These are phyloP conservation scores for Sitta carolinensis DNA, from an alignment of 2,797 vertebrate species.

Conservation along the genomic window DNA sequence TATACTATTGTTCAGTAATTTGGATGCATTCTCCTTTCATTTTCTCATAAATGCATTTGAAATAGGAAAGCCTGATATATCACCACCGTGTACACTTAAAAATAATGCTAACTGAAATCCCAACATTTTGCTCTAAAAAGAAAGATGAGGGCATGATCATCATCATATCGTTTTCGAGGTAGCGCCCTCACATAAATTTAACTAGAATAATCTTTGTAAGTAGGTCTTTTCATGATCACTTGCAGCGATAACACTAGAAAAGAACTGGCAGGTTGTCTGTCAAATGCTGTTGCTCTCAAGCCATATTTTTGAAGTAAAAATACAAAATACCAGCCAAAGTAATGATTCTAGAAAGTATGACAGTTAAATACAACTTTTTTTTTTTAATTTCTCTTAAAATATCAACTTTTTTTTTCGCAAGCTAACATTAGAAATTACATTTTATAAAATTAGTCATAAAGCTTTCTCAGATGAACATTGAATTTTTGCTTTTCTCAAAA, in stretches of 20 bases:
- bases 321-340: neutral
- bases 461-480: neutral
- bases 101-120: neutral
- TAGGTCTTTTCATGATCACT: neutral
- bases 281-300: neutral
- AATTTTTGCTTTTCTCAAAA: neutral
- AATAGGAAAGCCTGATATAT: neutral
- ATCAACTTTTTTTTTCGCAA: neutral
- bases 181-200: neutral
- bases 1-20: neutral
- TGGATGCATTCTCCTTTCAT: neutral
- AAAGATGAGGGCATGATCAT: neutral
- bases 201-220: neutral
- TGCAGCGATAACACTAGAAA: neutral
- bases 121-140: neutral
- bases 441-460: neutral
- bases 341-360: neutral
- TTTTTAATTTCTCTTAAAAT: neutral
- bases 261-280: neutral
- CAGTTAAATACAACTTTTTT: neutral
- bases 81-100: neutral
- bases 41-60: neutral
- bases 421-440: neutral
- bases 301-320: neutral
- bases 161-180: neutral